phyloP scores from a whole-genome alignment of 2,888 invertebrate genomes.

The Chrysina gloriosa region DNA sequence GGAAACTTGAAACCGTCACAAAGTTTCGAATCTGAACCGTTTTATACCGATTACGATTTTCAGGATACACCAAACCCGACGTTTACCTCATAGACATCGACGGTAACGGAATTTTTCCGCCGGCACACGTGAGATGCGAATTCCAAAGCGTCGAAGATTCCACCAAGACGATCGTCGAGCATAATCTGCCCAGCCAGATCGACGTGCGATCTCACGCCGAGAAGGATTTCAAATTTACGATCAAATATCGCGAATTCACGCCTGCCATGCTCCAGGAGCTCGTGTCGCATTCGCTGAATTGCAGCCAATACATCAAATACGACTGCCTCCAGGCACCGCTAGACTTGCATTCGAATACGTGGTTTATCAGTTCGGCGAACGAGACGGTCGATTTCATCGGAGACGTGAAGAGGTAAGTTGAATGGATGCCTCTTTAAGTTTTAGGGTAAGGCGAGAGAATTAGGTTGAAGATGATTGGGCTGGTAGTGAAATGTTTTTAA shows the following conservation, averaged over 20 bases:
- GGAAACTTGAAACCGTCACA: background rate
- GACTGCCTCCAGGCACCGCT: slow-evolving; percentile 91
- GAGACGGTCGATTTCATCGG: slow-evolving; percentile 84
- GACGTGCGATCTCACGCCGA: slow-evolving; percentile 85
- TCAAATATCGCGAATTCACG: slow-evolving; percentile 89
- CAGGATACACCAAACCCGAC: slow-evolving; percentile 86
- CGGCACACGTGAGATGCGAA: slow-evolving; percentile 91
- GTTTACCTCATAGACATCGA: slow-evolving; percentile 95
- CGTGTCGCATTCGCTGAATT: slow-evolving; percentile 89
- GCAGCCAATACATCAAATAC: slow-evolving; percentile 89
- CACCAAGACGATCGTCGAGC: slow-evolving; percentile 90
- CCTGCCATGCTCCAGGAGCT: slow-evolving; percentile 92
- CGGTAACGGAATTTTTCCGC: slow-evolving; percentile 91
- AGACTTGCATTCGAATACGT: slow-evolving; percentile 87
- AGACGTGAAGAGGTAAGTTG: slow-evolving; percentile 77
- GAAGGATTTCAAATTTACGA: slow-evolving; percentile 84
- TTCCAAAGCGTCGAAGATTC: slow-evolving; percentile 88
- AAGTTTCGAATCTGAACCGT: too few relatives aligned
- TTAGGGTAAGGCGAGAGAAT: too few relatives aligned
- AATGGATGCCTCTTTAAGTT: background rate
- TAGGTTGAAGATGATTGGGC: too few relatives aligned
- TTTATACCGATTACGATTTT: too few relatives aligned
- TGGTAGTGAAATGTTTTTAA: too few relatives aligned
- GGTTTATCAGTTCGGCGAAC: slow-evolving; percentile 87
- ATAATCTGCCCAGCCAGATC: slow-evolving; percentile 90